Evolutionary conservation across 2,888 invertebrate genomes (phyloP).

Genomic region (Belgica antarctica): DNA sequence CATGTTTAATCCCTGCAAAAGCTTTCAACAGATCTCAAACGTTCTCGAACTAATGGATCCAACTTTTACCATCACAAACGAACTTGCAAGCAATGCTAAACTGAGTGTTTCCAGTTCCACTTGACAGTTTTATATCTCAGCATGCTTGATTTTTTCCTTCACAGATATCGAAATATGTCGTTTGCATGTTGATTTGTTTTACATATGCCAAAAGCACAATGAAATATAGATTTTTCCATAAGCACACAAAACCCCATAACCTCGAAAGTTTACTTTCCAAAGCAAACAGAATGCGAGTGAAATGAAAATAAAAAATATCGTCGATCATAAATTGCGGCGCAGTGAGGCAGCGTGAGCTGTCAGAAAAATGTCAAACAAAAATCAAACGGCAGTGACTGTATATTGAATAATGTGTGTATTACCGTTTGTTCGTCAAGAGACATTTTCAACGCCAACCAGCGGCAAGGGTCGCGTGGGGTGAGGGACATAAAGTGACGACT

Average conservation of each 20-base stretch:
- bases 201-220: neutral
- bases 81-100: no score
- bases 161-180: neutral
- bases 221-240: neutral
- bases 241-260: neutral
- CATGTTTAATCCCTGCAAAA: no score
- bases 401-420: neutral
- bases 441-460: neutral
- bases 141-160: no score
- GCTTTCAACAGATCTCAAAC: no score
- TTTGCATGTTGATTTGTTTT: constrained; percentile 18
- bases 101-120: no score
- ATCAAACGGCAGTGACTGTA: constrained; percentile 19
- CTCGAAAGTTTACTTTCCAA: constrained; percentile 10
- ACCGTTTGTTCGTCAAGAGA: neutral
- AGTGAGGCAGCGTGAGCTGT: constrained; percentile 21
- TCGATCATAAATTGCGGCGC: constrained; percentile 25
- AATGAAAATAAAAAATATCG: no score
- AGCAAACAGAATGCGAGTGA: neutral
- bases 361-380: constrained; percentile 32
- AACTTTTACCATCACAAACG: no score
- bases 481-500: neutral
- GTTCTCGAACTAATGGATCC: no score
- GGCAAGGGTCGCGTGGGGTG: neutral
- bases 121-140: no score